Evolutionary conservation across 2,797 vertebrate genomes (phyloP).

Genomic region (Diglossa cyanea): DNA sequence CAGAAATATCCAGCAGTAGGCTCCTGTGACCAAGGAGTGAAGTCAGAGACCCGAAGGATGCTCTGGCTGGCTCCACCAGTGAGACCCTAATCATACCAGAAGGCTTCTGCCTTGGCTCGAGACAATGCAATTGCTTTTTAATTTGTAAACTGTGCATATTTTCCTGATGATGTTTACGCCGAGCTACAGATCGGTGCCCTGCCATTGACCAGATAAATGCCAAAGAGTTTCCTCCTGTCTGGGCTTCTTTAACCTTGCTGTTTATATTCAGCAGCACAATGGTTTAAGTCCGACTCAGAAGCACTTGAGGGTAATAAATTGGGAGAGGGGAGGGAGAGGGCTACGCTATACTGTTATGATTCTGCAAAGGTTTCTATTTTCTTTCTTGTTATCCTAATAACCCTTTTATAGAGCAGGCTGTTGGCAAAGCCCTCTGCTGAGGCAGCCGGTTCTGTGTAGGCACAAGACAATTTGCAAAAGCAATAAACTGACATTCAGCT

Average conservation of each 20-base stretch:
- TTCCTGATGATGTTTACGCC: slow-evolving; percentile 26
- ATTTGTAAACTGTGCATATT: slow-evolving; percentile 48
- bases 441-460: slow-evolving; percentile 66
- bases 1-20: background rate
- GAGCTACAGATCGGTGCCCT: slow-evolving; percentile 23
- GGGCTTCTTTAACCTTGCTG: slow-evolving; percentile 40
- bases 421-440: slow-evolving; percentile 70
- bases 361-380: slow-evolving; percentile 71
- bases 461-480: slow-evolving; percentile 72
- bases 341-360: slow-evolving; percentile 31
- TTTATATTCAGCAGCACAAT: background rate
- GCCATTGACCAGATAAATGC: slow-evolving; percentile 48
- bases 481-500: slow-evolving; percentile 70
- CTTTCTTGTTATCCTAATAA: slow-evolving; percentile 72
- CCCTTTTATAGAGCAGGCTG: slow-evolving; percentile 60
- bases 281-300: slow-evolving; percentile 27
- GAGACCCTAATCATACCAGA: background rate
- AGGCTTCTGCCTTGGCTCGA: background rate
- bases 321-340: background rate
- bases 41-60: background rate
- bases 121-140: slow-evolving; percentile 29
- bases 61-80: background rate
- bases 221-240: slow-evolving; percentile 22
- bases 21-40: background rate
- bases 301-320: slow-evolving; percentile 45